Evolutionary conservation across 2,797 vertebrate genomes (phyloP), one percentile per base, ranked within the genome.

Genomic region (Sebastiscus albofasciatus): DNA sequence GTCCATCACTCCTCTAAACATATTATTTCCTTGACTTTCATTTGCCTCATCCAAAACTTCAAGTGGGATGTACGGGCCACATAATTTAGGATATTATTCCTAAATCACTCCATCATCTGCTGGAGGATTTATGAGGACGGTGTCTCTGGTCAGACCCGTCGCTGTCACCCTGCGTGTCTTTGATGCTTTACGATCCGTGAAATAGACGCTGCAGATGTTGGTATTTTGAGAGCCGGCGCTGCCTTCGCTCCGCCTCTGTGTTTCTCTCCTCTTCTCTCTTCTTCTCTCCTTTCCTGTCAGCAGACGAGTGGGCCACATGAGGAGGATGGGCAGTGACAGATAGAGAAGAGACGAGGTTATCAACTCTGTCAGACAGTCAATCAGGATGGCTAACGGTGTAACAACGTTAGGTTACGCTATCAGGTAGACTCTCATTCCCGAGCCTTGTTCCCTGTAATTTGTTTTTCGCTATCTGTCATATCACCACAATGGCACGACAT

Each of bases 141-240:
- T 29, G 76, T 85, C 72, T 85, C 49, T 73, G 76, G 83, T 83
- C 85, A 78, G 87, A 90, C 46, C 66, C 72, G 84, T 75, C 52
- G 60, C 34, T 83, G 86, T 89, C 86, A 80, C 73, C 73, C 74
- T 66, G 85, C 82, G 58, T 75, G 82, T 87, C 87, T 91, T 83
- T 85, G 89, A 85, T 84, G 90, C 84, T 93, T 90, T 89, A 86
- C 59, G 75, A 88, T 81, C 86, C 85, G 81, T 92, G 91, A 94
- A 94, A 94, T 91, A 91, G 87, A 86, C 65, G 77, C 78, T 33
- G 77, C 64, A 75, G 72, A 85, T 82, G 81, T 85, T 80, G 80
- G 66, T 61, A 46, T 81, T 89, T 91, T 81, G 31, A 64, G 66
- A 34, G 31, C 67, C 18, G 36, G 10, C 12, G 1, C 31, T 60